Evolutionary conservation across 2,113 vertebrate genomes (phyloP).

Genomic region (Corvus moneduloides): DNA sequence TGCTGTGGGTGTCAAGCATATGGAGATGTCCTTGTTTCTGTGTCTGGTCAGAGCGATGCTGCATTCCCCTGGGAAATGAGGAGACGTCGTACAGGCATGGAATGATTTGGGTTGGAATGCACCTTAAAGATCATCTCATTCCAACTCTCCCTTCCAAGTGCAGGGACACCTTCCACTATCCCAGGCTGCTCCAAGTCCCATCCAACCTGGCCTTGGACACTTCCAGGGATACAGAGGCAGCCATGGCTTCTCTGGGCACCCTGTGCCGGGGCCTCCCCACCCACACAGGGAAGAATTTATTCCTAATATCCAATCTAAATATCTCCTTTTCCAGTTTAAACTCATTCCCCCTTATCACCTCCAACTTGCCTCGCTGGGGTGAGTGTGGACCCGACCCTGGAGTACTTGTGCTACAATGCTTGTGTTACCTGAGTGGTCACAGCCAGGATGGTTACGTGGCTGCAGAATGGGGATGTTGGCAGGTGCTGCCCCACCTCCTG

Average conservation of each 20-base stretch:
- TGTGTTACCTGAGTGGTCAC: not conserved
- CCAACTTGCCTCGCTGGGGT: fast-evolving
- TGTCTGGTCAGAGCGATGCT: fast-evolving
- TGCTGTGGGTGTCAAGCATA: fast-evolving
- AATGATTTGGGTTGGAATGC: not conserved
- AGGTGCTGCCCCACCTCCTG: not conserved
- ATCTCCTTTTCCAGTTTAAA: not conserved
- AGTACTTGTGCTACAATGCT: fast-evolving
- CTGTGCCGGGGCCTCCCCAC: not conserved
- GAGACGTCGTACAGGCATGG: not conserved
- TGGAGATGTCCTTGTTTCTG: not conserved
- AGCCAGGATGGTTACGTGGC: fast-evolving
- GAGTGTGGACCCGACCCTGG: fast-evolving
- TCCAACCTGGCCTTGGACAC: not conserved
- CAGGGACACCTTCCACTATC: not conserved
- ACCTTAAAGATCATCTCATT: not conserved
- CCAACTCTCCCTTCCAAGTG: not conserved
- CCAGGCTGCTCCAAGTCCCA: not conserved
- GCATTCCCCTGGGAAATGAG: fast-evolving
- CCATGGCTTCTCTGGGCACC: not conserved
- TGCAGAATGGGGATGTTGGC: not conserved
- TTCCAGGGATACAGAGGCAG: not conserved
- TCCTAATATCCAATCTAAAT: not conserved
- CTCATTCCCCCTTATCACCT: too few relatives aligned
- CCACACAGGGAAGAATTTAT: not conserved